Base-by-base conservation (phyloP, 2,888 invertebrate genomes). In the Tenthredo scrophulariae region DNA sequence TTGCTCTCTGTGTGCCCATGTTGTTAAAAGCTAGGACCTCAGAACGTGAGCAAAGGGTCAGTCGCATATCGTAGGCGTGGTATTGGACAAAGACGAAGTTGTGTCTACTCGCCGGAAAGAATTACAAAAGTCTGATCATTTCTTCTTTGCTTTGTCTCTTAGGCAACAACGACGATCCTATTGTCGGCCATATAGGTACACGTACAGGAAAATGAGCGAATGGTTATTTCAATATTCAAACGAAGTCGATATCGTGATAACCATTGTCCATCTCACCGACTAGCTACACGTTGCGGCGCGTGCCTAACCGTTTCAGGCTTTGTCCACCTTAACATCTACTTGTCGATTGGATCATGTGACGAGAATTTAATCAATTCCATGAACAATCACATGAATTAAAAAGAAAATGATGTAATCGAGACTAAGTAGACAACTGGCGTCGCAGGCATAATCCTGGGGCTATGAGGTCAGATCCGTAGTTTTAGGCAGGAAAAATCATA, bases 331-430 rank as follows among this genome's bases (percentile, higher is more conserved):
- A n/a, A 29, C 29, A 2, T 67, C 33, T 46, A 83, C 43, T 65
- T 67, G 50, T 83, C 40, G 29, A 46, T 29, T n/a, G 83, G 46
- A 83, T 22, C 67, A 9, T 50, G 83, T 46, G 83, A 83, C 43
- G 13, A 67, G 67, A 83, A 83, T 83, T 18, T 26, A 65, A 67
- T 65, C 70, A 26, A 50, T 67, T 67, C 67, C 26, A 18, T 18
- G 22, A 83, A 83, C 67, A 70, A 29, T 70, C 67, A 29, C 46
- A n/a, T 2, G 10, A n/a, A n/a, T 18, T 67, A 9, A 33, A 43
- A 80, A 80, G 9, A 37, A 37, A n/a, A 10, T 37, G 33, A 65
- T 33, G 79, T 62, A n/a, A 83, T 46, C 26, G 67, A n/a, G 26
- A 74, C 18, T 43, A 18, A 43, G 13, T 43, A 43, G 43, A 74